Percentiles rank a stretch among this genome's conserved stretches.
Evolutionary conservation across 2,888 invertebrate genomes (phyloP).

Genomic region (Phorcus lineatus): DNA sequence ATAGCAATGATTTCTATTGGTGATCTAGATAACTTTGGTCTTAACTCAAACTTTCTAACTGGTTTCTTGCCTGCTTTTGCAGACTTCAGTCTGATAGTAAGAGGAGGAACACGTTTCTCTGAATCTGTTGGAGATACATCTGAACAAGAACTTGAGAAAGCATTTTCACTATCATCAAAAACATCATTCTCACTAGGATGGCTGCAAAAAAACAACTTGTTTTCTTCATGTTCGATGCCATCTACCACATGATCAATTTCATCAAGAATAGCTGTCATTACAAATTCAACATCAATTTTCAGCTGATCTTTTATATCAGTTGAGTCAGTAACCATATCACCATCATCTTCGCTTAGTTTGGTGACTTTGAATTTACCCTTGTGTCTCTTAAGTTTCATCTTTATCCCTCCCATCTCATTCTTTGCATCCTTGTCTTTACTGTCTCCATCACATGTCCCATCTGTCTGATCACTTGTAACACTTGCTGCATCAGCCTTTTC

Average conservation of each 20-base stretch:
- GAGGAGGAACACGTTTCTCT: slow-evolving; percentile 20
- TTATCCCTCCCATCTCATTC: neutral
- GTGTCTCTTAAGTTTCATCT: slow-evolving; percentile 6
- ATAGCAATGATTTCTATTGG: slow-evolving; percentile 66
- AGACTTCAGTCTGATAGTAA: slow-evolving; percentile 9
- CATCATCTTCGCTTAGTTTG: neutral
- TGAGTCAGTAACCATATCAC: neutral
- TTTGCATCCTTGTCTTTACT: neutral
- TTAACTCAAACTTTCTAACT: slow-evolving; percentile 48
- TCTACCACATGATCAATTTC: neutral
- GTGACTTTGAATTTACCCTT: slow-evolving; percentile 20
- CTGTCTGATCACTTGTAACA: neutral
- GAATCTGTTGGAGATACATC: neutral
- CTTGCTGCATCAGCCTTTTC: neutral
- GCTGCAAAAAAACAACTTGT: neutral
- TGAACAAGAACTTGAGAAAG: neutral
- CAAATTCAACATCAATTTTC: neutral
- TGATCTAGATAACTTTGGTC: slow-evolving; percentile 65
- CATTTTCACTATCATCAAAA: neutral
- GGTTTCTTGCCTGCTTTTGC: neutral
- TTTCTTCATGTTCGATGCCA: neutral
- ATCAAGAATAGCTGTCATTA: slow-evolving; percentile 7
- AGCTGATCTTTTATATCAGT: neutral
- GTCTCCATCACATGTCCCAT: neutral
- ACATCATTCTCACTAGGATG: neutral